Evolutionary conservation across 2,888 invertebrate species (phyloP).

Genomic region (Mimachlamys varia): DNA sequence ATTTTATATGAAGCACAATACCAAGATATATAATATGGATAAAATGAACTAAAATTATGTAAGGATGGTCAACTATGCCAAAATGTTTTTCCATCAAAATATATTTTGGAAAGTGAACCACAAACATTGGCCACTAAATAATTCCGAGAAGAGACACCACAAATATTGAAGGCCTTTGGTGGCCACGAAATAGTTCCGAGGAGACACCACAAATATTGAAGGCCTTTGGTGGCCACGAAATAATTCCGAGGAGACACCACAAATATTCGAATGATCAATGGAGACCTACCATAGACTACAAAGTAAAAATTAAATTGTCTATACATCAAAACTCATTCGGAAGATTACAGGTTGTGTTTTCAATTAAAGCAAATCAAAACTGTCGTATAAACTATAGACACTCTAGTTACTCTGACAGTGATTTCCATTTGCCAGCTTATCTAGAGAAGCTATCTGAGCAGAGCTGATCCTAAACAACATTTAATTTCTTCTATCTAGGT

Average conservation of each 20-base stretch:
- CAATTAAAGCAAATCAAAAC: slow-evolving; percentile 14
- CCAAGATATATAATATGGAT: too few relatives aligned
- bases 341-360: not conserved
- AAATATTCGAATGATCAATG: not conserved
- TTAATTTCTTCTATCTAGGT: slow-evolving; percentile 33
- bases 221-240: too few relatives aligned
- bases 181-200: too few relatives aligned
- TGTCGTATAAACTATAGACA: not conserved
- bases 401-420: not conserved
- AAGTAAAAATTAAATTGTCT: not conserved
- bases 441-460: slow-evolving; percentile 1
- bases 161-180: too few relatives aligned
- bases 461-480: not conserved
- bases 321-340: not conserved
- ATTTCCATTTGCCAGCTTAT: not conserved
- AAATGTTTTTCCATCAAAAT: not conserved
- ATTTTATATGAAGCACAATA: too few relatives aligned
- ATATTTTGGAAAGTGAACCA: too few relatives aligned
- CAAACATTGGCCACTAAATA: too few relatives aligned
- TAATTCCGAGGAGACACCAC: not conserved
- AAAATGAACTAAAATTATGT: too few relatives aligned
- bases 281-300: not conserved
- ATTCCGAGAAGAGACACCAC: too few relatives aligned
- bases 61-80: not conserved
- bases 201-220: too few relatives aligned